Evolutionary conservation across 2,888 invertebrate genomes (phyloP).

Genomic region (Neoascia interrupta): DNA sequence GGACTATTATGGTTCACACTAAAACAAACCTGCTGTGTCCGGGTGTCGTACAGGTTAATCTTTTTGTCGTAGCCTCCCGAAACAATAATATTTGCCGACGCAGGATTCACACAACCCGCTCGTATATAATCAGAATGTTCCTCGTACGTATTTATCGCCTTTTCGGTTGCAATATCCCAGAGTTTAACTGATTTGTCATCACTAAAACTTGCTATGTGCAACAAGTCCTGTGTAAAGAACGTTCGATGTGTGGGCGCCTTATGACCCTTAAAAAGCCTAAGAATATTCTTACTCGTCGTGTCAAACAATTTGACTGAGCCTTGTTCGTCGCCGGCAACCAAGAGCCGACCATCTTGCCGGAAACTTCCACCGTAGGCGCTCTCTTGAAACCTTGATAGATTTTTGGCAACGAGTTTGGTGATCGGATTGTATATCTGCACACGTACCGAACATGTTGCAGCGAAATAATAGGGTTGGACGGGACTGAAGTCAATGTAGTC

Average conservation of each 20-base stretch:
- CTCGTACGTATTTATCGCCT: constrained; percentile 83
- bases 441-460: constrained; percentile 94
- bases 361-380: constrained; percentile 92
- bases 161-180: constrained; percentile 96
- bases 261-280: constrained; percentile 93
- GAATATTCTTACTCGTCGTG: constrained; percentile 88
- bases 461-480: constrained; percentile 93
- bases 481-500: constrained; percentile 95
- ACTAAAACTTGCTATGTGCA: constrained; percentile 91
- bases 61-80: constrained; percentile 95
- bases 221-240: constrained; percentile 88
- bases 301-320: constrained; percentile 93
- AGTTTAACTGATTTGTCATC: constrained; percentile 92
- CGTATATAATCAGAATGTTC: constrained; percentile 91
- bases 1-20: constrained; percentile 93
- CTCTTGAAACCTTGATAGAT: constrained; percentile 90
- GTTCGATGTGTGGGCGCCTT: constrained; percentile 89
- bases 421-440: constrained; percentile 93
- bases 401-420: constrained; percentile 90
- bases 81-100: constrained; percentile 87
- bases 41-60: constrained; percentile 92
- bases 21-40: constrained; percentile 85
- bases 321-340: constrained; percentile 95
- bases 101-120: constrained; percentile 89
- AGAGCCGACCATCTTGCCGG: constrained; percentile 88